Conservation (phyloP, 1,140 invertebrate genomes). For the Calliopsis andreniformis region DNA sequence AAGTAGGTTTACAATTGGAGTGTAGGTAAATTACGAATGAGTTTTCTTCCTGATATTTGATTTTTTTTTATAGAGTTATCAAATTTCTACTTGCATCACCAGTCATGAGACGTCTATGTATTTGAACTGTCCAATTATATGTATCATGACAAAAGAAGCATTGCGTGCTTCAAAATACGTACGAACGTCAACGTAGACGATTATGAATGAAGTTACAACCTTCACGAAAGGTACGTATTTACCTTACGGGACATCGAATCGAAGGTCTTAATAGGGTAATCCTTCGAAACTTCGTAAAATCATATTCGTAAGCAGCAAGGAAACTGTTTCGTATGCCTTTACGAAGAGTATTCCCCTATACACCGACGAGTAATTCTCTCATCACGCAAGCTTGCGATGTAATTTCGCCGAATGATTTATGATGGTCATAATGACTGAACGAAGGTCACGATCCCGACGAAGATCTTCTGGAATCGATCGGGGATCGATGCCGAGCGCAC, state of each 20-base stretch:
- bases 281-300: conserved; percentile 31
- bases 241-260: not conserved
- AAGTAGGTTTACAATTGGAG: too few species aligned
- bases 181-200: not conserved
- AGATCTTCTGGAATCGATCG: conserved; percentile 67
- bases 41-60: too few species aligned
- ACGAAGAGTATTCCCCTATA: conserved; percentile 56
- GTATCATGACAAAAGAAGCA: too few species aligned
- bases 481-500: conserved; percentile 21
- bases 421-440: conserved; percentile 65
- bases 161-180: too few species aligned
- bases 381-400: conserved; percentile 66
- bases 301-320: not conserved
- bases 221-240: conserved; percentile 3
- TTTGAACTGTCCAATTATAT: too few species aligned
- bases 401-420: conserved; percentile 71
- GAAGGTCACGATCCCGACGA: conserved; percentile 67
- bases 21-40: too few species aligned
- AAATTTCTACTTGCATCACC: too few species aligned
- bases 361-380: conserved; percentile 67
- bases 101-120: too few species aligned
- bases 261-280: conserved; percentile 33
- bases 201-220: not conserved
- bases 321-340: conserved; percentile 49
- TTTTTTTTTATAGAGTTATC: too few species aligned